Evolutionary conservation across 2,888 invertebrate genomes (phyloP).

Genomic region (Lasioglossum oenotherae): DNA sequence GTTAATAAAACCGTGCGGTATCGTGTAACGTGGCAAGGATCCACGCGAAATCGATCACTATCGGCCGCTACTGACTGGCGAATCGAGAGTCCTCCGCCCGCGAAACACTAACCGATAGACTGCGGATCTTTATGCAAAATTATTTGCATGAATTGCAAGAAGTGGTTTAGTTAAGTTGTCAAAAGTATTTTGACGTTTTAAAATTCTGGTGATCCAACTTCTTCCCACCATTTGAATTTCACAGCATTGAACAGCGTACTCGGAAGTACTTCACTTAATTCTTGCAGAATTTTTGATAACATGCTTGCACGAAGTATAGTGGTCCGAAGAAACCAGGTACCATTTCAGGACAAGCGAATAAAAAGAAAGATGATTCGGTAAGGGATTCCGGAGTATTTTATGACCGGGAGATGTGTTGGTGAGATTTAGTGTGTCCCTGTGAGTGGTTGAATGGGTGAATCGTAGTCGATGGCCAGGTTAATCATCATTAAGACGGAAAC

Average conservation of each 20-base stretch:
- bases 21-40: background rate
- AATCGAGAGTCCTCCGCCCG: background rate
- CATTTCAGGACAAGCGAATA: background rate
- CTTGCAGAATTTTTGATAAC: background rate
- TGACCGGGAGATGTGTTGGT: slow-evolving; percentile 21
- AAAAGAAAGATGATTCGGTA: slow-evolving; percentile 30
- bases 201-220: background rate
- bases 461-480: slow-evolving; percentile 73
- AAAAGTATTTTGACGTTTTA: background rate
- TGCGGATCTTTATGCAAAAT: background rate
- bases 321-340: background rate
- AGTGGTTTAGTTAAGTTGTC: background rate
- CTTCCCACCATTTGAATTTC: background rate
- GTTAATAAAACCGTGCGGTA: slow-evolving; percentile 34
- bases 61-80: background rate
- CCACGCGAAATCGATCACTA: background rate
- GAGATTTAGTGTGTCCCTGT: slow-evolving; percentile 60
- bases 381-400: slow-evolving; percentile 58
- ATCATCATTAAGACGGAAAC: slow-evolving; percentile 75
- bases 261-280: background rate
- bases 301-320: background rate
- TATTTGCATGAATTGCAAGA: background rate
- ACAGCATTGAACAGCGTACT: background rate
- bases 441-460: slow-evolving; percentile 49
- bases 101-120: background rate